Conservation (phyloP, 2,113 vertebrate species). For the Stigmatopora argus region DNA sequence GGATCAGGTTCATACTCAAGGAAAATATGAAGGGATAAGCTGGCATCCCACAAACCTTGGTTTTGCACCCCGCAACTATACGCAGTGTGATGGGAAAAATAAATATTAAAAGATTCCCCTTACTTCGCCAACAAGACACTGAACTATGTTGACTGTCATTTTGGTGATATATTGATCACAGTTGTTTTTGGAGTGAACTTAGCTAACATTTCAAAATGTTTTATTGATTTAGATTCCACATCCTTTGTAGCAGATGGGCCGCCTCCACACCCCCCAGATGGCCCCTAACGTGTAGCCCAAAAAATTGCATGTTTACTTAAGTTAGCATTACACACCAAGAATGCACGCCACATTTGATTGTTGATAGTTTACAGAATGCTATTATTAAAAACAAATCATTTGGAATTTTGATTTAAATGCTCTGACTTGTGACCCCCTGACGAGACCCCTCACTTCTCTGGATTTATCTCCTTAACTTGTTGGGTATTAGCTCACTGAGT, state of each 20-base stretch:
- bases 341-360: neutral
- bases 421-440: slow-evolving; percentile 35
- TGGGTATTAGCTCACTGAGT: no score
- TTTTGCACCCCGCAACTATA: neutral
- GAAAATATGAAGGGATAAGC: no score
- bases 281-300: slow-evolving; percentile 37
- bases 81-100: neutral
- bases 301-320: slow-evolving; percentile 58
- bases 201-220: slow-evolving; percentile 47
- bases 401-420: slow-evolving; percentile 19
- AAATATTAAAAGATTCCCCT: neutral
- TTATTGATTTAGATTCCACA: slow-evolving; percentile 37
- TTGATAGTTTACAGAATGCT: neutral
- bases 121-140: neutral
- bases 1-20: neutral
- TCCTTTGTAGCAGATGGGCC: slow-evolving; percentile 38
- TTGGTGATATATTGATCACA: neutral
- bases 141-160: slow-evolving; percentile 9
- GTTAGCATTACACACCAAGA: slow-evolving; percentile 15
- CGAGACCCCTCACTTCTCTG: neutral
- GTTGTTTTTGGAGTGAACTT: slow-evolving; percentile 38
- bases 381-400: neutral
- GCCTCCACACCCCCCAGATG: slow-evolving; percentile 21
- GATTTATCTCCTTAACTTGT: slow-evolving; percentile 7
- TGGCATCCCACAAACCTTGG: neutral